phyloP scores from a whole-genome alignment of 2,888 invertebrate species.

The Capitulum mitella region DNA sequence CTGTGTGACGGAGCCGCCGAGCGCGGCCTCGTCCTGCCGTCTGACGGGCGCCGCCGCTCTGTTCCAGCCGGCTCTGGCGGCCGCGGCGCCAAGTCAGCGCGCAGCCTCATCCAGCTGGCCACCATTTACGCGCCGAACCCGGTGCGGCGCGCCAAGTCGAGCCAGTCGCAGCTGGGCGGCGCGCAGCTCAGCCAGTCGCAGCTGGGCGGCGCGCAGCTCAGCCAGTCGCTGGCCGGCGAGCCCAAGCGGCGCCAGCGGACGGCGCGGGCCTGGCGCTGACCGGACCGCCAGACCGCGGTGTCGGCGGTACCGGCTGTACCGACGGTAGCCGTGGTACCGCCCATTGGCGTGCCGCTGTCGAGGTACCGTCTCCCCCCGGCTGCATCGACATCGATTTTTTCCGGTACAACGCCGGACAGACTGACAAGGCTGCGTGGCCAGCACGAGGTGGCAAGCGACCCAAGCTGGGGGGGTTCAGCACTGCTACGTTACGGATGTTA shows the following conservation, averaged over 20 bases:
- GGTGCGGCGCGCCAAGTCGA: constrained; percentile 15
- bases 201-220: background rate
- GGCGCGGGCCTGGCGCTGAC: background rate
- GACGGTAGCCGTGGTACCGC: too few relatives aligned
- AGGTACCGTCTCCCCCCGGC: background rate
- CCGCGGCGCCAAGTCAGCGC: background rate
- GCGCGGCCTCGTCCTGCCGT: too few relatives aligned
- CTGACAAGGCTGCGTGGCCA: too few relatives aligned
- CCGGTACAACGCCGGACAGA: too few relatives aligned
- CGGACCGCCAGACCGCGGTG: background rate
- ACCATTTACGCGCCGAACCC: background rate
- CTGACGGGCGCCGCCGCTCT: background rate
- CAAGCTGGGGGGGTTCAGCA: too few relatives aligned
- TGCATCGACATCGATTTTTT: too few relatives aligned
- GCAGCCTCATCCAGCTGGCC: background rate
- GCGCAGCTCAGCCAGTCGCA: background rate
- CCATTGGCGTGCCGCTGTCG: background rate
- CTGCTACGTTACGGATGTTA: too few relatives aligned
- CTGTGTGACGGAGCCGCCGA: too few relatives aligned
- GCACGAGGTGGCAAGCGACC: too few relatives aligned
- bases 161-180: background rate
- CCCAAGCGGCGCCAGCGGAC: background rate
- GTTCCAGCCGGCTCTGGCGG: background rate
- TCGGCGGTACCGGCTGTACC: background rate
- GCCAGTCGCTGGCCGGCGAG: background rate